These are phyloP conservation scores for Phalacrocorax brasilianus DNA, from an alignment of 2,113 vertebrate species.

Conservation along the genomic window DNA sequence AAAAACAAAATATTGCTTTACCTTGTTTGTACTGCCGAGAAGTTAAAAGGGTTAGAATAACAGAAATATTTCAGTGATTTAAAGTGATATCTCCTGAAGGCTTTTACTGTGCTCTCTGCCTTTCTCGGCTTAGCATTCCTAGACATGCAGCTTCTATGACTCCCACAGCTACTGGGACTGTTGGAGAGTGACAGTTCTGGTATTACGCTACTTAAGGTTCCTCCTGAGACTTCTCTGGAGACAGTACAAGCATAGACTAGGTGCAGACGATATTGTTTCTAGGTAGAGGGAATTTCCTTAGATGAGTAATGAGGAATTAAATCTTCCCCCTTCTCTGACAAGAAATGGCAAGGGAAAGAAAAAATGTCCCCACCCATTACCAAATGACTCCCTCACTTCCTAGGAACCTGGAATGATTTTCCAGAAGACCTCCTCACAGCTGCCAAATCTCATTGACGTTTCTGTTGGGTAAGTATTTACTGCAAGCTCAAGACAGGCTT, in stretches of 20 bases:
- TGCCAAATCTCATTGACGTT: constrained; percentile 51
- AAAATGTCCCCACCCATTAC: constrained; percentile 29
- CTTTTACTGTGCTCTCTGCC: neutral
- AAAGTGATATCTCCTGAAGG: neutral
- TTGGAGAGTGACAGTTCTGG: neutral
- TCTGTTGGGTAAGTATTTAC: constrained; percentile 59
- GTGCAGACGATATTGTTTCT: constrained; percentile 11
- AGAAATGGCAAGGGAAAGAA: constrained; percentile 35
- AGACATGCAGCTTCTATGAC: neutral
- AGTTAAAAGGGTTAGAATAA: neutral
- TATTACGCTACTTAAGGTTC: neutral
- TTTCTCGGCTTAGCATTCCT: neutral
- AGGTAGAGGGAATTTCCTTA: constrained; percentile 9
- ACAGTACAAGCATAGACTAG: neutral
- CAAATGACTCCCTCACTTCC: constrained; percentile 47
- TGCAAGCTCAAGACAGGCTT: constrained; percentile 54
- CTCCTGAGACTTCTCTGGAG: neutral
- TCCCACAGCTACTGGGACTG: neutral
- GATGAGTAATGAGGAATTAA: constrained; percentile 32
- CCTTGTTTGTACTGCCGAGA: neutral
- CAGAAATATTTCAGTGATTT: neutral
- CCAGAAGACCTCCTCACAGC: constrained; percentile 30
- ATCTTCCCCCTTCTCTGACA: neutral
- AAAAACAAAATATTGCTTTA: neutral
- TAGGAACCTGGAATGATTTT: constrained; percentile 64